phyloP scores from a whole-genome alignment of 2,888 invertebrate genomes.

The Girardia tigrina region DNA sequence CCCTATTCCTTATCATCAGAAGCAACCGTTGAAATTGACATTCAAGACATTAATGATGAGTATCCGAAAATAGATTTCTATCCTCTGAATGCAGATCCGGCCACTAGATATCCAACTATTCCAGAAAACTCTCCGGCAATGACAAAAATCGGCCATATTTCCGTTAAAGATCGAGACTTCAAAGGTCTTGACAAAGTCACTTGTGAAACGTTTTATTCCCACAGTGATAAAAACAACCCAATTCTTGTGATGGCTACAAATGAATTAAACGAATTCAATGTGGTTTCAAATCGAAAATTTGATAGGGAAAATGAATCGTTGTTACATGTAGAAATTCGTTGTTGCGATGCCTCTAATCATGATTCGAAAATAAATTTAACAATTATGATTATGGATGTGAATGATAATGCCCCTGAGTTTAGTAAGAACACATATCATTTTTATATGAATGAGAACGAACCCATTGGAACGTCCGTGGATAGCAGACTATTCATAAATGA shows the following conservation, averaged over 20 bases:
- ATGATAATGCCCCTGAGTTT: not conserved
- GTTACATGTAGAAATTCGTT: not conserved
- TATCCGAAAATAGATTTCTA: not conserved
- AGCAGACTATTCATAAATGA: not conserved
- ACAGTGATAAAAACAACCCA: not conserved
- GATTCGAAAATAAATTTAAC: not conserved
- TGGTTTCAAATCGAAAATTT: not conserved
- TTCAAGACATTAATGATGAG: not conserved
- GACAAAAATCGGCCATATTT: not conserved
- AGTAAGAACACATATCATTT: not conserved
- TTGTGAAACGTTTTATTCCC: not conserved
- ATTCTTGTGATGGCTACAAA: not conserved
- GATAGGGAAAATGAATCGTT: not conserved
- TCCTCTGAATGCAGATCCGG: not conserved
- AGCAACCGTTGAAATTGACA: not conserved
- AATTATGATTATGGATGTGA: not conserved
- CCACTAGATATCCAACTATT: not conserved
- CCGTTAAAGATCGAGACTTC: not conserved
- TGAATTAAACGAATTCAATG: not conserved
- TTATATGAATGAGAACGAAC: not conserved
- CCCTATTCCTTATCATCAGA: not conserved
- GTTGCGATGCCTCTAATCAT: not conserved
- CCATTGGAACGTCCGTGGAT: not conserved
- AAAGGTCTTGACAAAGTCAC: not conserved
- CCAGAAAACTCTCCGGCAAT: not conserved